These are phyloP conservation scores for Meda fulgida DNA, from an alignment of 2,797 vertebrate species.

Conservation along the genomic window DNA sequence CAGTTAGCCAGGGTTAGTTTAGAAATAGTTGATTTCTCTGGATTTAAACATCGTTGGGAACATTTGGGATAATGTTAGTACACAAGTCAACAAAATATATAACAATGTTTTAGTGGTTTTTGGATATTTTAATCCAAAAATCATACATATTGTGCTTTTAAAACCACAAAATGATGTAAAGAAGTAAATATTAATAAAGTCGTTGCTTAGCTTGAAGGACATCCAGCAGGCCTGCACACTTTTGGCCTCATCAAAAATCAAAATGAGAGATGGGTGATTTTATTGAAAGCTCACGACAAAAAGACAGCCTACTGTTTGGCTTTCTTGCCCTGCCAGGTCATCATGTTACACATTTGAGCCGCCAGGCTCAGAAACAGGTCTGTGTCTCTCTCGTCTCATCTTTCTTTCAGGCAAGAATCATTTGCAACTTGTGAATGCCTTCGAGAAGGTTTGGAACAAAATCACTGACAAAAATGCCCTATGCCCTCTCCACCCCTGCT, in stretches of 20 bases:
- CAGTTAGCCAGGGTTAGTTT: too few relatives aligned
- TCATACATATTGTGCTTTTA: not conserved
- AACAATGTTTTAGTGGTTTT: too few relatives aligned
- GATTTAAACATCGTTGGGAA: too few relatives aligned
- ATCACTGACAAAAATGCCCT: slow-evolving; percentile 11
- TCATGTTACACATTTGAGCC: not conserved
- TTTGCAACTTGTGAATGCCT: slow-evolving; percentile 18
- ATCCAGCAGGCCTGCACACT: not conserved
- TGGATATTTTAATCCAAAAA: not conserved
- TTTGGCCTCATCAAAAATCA: not conserved
- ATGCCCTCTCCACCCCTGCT: not conserved
- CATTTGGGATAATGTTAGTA: too few relatives aligned
- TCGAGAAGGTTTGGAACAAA: slow-evolving; percentile 30
- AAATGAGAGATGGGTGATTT: not conserved
- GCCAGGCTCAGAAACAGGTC: not conserved
- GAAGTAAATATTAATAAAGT: not conserved
- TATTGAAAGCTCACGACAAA: not conserved
- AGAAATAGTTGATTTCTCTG: too few relatives aligned
- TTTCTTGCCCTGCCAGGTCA: slow-evolving; percentile 20
- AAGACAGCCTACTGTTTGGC: slow-evolving; percentile 13
- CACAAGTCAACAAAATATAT: too few relatives aligned
- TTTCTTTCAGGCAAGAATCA: slow-evolving; percentile 4
- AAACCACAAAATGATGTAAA: slow-evolving; percentile 14
- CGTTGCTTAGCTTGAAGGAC: not conserved
- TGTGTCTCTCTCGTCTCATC: slow-evolving; percentile 28